Evolutionary conservation across 92 coral and sea anemone species (phyloP), one percentile per base, ranked within the genome.

Genomic region (Parazoanthus swiftii): DNA sequence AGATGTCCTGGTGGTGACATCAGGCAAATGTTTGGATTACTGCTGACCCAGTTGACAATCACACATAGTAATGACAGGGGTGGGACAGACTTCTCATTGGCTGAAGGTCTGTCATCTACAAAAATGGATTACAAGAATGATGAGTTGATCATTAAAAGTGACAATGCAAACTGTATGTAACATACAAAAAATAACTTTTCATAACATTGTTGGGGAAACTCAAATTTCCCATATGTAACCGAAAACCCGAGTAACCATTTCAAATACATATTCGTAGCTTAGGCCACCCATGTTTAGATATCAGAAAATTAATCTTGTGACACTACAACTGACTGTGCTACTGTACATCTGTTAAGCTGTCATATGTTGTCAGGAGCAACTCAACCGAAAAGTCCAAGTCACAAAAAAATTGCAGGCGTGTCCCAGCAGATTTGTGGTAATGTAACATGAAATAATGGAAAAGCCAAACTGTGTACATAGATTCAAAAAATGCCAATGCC

Each of bases 41-140:
- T 54, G 50, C 96, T 90, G 77, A 97, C 86, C 99, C 99, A 97
- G 37, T 94, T 93, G 23, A 93, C 98, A 70, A 95, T 94, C 35
- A 97, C 95, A 82, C 91, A 93, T 39, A 95, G 90, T 33, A 96
- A 86, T 46, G 94, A 81, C 23, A 82, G 72, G 72, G 99, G 92
- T 50, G 99, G 99, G 16, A 84, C 80, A 23, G 25, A 37, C 79
- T 71, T 67, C 48, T 70, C 77, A 74, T 82, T 16, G 5, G 59
- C 20, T 15, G n/a, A 67, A 11, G 48, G 36, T 6, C 89, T 79
- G 79, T 51, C 81, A 86, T 59, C 92, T 86, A 90, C 80, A 72
- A 89, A 78, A 75, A 33, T 14, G 18, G 76, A 48, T 43, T 48
- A 38, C 20, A 16, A 29, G 79, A 46, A 79, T 70, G 58, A 2